Conservation (phyloP, 2,888 invertebrate genomes). For the Lottia gigantea region DNA sequence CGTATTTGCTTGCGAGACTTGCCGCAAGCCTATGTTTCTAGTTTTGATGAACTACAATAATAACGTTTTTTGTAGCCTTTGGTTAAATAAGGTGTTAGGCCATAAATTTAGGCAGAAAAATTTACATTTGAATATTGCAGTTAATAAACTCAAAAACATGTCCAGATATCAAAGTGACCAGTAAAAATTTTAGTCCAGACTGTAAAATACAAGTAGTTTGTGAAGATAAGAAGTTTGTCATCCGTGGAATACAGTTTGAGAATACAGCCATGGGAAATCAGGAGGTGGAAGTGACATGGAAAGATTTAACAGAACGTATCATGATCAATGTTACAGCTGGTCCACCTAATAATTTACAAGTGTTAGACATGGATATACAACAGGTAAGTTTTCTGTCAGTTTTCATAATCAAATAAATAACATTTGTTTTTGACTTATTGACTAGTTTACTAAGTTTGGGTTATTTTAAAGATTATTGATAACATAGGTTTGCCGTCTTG, state of each 20-base stretch:
- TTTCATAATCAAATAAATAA: too few species aligned
- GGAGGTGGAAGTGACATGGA: slow-evolving; percentile 56
- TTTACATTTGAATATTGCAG: not conserved
- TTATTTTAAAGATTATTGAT: too few species aligned
- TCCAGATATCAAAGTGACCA: slow-evolving; percentile 51
- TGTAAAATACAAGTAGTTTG: slow-evolving; percentile 31
- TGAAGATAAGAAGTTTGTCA: slow-evolving; percentile 35
- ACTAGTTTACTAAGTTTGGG: too few species aligned
- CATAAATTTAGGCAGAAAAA: too few species aligned
- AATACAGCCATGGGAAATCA: slow-evolving; percentile 51
- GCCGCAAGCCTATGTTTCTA: too few species aligned
- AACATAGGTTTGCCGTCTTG: too few species aligned
- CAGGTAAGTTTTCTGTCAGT: slow-evolving; percentile 39
- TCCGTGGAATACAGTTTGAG: slow-evolving; percentile 53
- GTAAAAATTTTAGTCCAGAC: slow-evolving; percentile 43
- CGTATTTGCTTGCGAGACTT: too few species aligned
- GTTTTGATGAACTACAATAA: too few species aligned
- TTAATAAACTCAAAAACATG: slow-evolving; percentile 21
- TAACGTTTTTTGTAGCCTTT: too few species aligned
- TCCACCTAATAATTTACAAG: slow-evolving; percentile 53
- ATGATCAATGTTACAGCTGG: slow-evolving; percentile 60
- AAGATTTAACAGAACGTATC: slow-evolving; percentile 54
- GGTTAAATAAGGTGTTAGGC: too few species aligned
- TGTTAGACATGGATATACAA: slow-evolving; percentile 53
- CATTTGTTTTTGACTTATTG: too few species aligned